Conservation (phyloP, 2,888 invertebrate species). For the Lutraria lutraria region DNA sequence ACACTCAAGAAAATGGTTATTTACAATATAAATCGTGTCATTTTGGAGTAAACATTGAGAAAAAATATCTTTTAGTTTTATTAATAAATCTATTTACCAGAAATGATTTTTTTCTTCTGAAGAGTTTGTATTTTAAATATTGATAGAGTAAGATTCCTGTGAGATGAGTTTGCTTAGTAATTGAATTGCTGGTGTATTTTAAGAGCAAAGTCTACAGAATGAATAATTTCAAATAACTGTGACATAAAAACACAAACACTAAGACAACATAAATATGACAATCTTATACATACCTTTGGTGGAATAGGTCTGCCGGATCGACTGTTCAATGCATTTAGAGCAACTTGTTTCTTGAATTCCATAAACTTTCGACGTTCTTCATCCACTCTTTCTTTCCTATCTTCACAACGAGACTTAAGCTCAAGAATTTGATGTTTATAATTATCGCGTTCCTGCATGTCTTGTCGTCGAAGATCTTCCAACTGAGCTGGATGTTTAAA, state of each 20-base stretch:
- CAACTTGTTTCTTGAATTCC: slow-evolving; percentile 85
- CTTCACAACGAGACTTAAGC: slow-evolving; percentile 82
- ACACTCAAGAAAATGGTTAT: neutral
- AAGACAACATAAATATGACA: too few species aligned
- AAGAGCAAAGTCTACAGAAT: too few species aligned
- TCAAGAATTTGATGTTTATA: slow-evolving; percentile 84
- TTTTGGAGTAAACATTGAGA: too few species aligned
- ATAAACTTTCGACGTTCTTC: slow-evolving; percentile 84
- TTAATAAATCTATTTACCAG: too few species aligned
- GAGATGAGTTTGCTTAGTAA: too few species aligned
- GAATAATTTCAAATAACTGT: too few species aligned
- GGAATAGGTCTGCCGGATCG: slow-evolving; percentile 85
- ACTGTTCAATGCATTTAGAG: slow-evolving; percentile 84
- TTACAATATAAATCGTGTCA: neutral
- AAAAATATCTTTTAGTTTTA: too few species aligned
- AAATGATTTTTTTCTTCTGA: too few species aligned
- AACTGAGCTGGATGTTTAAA: slow-evolving; percentile 80
- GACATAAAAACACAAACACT: too few species aligned
- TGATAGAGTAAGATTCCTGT: too few species aligned
- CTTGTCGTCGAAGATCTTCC: slow-evolving; percentile 84
- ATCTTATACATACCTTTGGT: slow-evolving; percentile 81
- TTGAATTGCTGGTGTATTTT: too few species aligned
- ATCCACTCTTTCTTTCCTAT: slow-evolving; percentile 83
- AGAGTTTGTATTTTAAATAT: too few species aligned
- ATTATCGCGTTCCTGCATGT: slow-evolving; percentile 78